These are phyloP conservation scores for Choloepus hoffmanni DNA, from an alignment of 2,113 vertebrate species.

Conservation along the genomic window DNA sequence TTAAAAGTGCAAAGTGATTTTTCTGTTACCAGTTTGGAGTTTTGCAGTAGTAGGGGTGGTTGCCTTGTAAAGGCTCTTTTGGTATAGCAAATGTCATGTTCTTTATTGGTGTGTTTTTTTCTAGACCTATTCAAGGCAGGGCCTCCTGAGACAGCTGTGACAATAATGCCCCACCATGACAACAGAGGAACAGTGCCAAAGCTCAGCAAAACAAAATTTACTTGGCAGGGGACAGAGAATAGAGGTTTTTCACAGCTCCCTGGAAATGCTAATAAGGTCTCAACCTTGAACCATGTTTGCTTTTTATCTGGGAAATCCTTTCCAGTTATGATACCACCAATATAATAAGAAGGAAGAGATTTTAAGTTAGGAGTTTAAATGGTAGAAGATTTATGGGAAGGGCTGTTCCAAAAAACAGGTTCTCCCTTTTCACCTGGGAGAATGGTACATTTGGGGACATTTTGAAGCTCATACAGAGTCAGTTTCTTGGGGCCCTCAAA, in stretches of 20 bases:
- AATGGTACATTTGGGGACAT: slow-evolving; percentile 61
- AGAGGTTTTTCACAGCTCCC: slow-evolving; percentile 77
- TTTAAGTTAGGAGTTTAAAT: background rate
- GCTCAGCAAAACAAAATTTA: slow-evolving; percentile 80
- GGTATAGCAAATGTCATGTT: slow-evolving; percentile 27
- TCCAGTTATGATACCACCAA: slow-evolving; percentile 71
- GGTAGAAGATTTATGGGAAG: slow-evolving; percentile 35
- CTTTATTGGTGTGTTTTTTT: slow-evolving; percentile 59
- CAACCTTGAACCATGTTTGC: slow-evolving; percentile 80
- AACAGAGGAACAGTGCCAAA: slow-evolving; percentile 66
- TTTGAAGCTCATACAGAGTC: background rate
- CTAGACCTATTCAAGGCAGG: slow-evolving; percentile 63
- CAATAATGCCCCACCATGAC: slow-evolving; percentile 70
- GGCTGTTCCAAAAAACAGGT: slow-evolving; percentile 50
- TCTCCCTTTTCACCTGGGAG: background rate
- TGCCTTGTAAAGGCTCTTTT: slow-evolving; percentile 33
- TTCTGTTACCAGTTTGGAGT: background rate
- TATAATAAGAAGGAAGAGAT: slow-evolving; percentile 49
- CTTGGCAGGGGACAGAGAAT: slow-evolving; percentile 70
- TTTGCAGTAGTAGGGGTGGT: background rate
- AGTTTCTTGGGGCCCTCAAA: background rate
- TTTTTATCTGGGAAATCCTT: slow-evolving; percentile 82
- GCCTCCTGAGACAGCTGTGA: slow-evolving; percentile 69
- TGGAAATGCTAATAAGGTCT: slow-evolving; percentile 84
- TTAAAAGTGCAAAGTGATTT: slow-evolving; percentile 40